Evolutionary conservation across 2,113 vertebrate species (phyloP).

Genomic region (Nyctereutes procyonoides): DNA sequence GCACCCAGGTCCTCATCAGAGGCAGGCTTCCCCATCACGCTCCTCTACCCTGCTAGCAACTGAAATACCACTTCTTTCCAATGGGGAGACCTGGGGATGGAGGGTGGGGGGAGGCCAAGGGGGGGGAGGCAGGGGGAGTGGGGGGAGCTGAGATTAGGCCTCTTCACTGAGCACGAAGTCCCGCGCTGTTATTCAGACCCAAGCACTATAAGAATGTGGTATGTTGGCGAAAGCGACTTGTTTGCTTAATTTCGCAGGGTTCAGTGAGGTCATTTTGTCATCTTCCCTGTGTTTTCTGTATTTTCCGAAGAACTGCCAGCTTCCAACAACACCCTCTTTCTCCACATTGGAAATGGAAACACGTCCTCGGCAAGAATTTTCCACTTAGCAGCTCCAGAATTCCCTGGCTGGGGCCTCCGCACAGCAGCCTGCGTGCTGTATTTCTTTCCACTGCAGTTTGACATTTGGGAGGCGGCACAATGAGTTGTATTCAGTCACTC

Average conservation of each 20-base stretch:
- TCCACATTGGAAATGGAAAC: slow-evolving; percentile 90
- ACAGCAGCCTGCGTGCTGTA: slow-evolving; percentile 88
- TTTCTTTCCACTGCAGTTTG: slow-evolving; percentile 90
- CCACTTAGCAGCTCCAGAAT: slow-evolving; percentile 88
- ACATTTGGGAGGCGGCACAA: slow-evolving; percentile 88
- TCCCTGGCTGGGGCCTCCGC: slow-evolving; percentile 88
- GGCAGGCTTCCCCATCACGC: accelerated
- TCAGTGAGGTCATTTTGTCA: slow-evolving; percentile 89
- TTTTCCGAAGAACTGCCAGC: slow-evolving; percentile 88
- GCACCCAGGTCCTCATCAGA: neutral
- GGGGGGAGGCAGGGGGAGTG: no score
- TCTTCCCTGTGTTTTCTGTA: slow-evolving; percentile 87
- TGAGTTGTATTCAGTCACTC: slow-evolving; percentile 86
- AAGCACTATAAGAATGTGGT: slow-evolving; percentile 65
- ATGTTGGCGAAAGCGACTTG: slow-evolving; percentile 77
- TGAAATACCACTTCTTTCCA: neutral
- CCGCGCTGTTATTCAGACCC: slow-evolving; percentile 67
- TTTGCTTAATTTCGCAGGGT: slow-evolving; percentile 86
- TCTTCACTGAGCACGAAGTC: neutral
- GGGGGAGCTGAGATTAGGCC: neutral
- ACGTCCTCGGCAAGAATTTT: slow-evolving; percentile 92
- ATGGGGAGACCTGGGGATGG: neutral
- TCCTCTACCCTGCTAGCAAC: neutral
- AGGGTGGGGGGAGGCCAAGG: no score
- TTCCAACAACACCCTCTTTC: slow-evolving; percentile 91